A percentile compares a stretch with the other conserved stretches of the same genome.
These are phyloP conservation scores for Pedionomus torquatus DNA, from an alignment of 2,113 vertebrate genomes.

Conservation along the genomic window DNA sequence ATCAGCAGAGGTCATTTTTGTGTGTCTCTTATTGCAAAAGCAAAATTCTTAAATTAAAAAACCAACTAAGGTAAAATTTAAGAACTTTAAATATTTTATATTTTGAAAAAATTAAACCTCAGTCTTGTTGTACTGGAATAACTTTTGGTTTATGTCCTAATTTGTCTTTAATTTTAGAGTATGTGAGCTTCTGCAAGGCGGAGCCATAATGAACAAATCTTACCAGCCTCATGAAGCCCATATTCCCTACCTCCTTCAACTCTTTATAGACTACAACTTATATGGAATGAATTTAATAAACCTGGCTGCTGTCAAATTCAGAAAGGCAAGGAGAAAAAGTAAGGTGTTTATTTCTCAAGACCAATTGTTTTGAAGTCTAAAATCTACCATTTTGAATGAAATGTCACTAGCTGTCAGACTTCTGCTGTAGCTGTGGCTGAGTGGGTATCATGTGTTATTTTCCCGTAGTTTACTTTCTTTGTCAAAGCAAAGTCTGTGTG, in stretches of 20 bases:
- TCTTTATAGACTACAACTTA: slow-evolving; percentile 99
- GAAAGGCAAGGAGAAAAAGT: slow-evolving; percentile 85
- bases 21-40: not conserved
- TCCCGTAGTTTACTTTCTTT: not conserved
- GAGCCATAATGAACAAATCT: slow-evolving; percentile 97
- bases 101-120: not conserved
- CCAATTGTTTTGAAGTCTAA: not conserved
- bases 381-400: not conserved
- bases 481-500: not conserved
- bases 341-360: slow-evolving; percentile 62
- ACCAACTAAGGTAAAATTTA: not conserved
- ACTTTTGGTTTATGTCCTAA: not conserved
- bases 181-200: slow-evolving; percentile 95
- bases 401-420: not conserved
- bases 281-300: slow-evolving; percentile 98
- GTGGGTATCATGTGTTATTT: not conserved
- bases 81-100: not conserved
- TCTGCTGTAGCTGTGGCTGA: not conserved
- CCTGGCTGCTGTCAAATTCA: slow-evolving; percentile 93
- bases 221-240: slow-evolving; percentile 98
- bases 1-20: not conserved
- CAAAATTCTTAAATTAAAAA: not conserved
- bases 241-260: slow-evolving; percentile 96
- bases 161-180: slow-evolving; percentile 80
- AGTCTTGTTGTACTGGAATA: not conserved